phyloP scores from a whole-genome alignment of 2,113 vertebrate genomes.

The Chaenogobius annularis region DNA sequence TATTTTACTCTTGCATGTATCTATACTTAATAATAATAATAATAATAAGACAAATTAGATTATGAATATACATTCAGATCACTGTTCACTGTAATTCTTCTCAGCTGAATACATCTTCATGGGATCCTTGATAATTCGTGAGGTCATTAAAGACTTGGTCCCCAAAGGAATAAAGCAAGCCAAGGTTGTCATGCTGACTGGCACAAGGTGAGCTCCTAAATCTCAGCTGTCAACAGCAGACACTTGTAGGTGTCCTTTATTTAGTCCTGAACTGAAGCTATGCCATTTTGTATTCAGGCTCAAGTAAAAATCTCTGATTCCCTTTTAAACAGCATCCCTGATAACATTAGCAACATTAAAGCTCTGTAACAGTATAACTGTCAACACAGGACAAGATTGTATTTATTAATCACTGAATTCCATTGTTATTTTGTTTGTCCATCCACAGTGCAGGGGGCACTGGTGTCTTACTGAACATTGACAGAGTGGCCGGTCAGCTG shows the following conservation, averaged over 20 bases:
- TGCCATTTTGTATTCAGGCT: conserved; percentile 59
- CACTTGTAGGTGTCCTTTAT: conserved; percentile 11
- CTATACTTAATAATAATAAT: background rate
- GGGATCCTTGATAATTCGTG: conserved; percentile 83
- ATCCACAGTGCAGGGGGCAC: conserved; percentile 80
- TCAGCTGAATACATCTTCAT: conserved; percentile 79
- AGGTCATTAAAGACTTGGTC: conserved; percentile 83
- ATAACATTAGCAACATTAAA: conserved; percentile 50
- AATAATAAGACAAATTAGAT: background rate
- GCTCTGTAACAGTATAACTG: conserved; percentile 32
- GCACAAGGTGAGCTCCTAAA: conserved; percentile 76
- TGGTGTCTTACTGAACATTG: conserved; percentile 83
- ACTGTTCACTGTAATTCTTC: conserved; percentile 22
- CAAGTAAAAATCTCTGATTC: conserved; percentile 47
- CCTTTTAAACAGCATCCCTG: conserved; percentile 52
- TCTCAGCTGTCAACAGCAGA: conserved; percentile 20
- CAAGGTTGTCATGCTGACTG: conserved; percentile 81
- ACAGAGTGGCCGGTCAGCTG: conserved; percentile 78
- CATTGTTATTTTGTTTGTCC: conserved; percentile 22
- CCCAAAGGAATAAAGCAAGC: conserved; percentile 82
- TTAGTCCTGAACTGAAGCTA: conserved; percentile 9
- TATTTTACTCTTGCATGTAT: background rate
- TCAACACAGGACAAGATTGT: conserved; percentile 20
- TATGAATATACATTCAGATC: background rate
- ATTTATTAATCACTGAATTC: background rate